Base-by-base conservation (phyloP, 2,888 invertebrate genomes). In the Cephus pygmeus region DNA sequence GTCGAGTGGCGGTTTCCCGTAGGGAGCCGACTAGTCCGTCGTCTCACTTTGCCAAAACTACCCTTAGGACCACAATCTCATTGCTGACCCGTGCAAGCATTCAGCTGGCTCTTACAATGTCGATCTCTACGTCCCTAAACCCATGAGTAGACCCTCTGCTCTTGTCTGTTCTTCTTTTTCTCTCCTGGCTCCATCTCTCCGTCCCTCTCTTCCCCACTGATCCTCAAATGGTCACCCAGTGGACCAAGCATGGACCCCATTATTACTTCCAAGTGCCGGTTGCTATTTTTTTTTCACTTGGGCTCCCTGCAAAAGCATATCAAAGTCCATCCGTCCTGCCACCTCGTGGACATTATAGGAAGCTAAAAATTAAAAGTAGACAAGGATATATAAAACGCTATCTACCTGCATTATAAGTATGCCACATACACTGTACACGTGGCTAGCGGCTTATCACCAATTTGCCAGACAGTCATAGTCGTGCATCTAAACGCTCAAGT, bases 91-190 rank as follows among this genome's bases (percentile, higher is more conserved):
- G 56, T 56, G 9, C 23, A 23, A 23, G 9, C 23, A 23, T 56
- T 56, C 56, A 2, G 9, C 23, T 56, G 56, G 9, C 23, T 56
- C 1, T 56, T 56, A 56, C 56, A 56, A 56, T 9, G 23, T 56
- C 56, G 23, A 6, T 23, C 23, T 56, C 56, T 23, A 9, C 9
- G 23, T 23, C 23, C 40, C 23, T 40, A 69, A 79, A 36, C 76
- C 31, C 33, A 74, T 31, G 11, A 23, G 11, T 35, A 36, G 76
- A 76, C 77, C 40, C 77, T 56, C 6, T 69, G 12, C 74, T 30
- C 36, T 31, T 3, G n/a, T 68, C 12, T 30, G 12, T 15, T 33
- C 12, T 30, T 75, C 56, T 31, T 31, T 11, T 36, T 9, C 56
- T 69, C 31, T n/a, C n/a, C 31, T 77, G 23, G 15, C n/a, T 34